Conservation (phyloP, 23 tunicate species). For the Halocynthia aurantium region DNA sequence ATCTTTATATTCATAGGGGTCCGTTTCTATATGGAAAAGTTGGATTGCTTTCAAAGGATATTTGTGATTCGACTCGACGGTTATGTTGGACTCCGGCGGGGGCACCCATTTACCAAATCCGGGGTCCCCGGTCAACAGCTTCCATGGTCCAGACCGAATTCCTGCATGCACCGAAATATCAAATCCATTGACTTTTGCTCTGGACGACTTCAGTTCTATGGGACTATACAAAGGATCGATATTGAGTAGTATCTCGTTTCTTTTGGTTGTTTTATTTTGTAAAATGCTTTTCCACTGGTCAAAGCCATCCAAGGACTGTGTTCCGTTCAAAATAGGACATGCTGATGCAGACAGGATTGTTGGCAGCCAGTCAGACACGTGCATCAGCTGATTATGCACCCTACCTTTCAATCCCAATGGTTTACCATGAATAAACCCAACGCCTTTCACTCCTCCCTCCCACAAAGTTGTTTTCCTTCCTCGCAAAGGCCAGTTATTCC, state of each 20-base stretch:
- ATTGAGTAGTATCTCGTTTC: slow-evolving; percentile 67
- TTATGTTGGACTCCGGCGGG: slow-evolving; percentile 55
- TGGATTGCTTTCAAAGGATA: slow-evolving; percentile 19
- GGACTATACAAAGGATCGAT: slow-evolving; percentile 55
- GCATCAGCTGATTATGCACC: slow-evolving; percentile 48
- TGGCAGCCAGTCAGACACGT: slow-evolving; percentile 93
- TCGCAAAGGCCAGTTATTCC: slow-evolving; percentile 82
- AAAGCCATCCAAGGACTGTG: slow-evolving; percentile 74
- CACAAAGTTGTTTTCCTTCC: slow-evolving; percentile 80
- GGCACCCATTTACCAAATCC: slow-evolving; percentile 56
- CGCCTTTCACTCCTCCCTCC: slow-evolving; percentile 92
- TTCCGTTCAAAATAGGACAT: slow-evolving; percentile 48
- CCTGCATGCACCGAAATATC: slow-evolving; percentile 76
- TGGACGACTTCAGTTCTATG: background rate
- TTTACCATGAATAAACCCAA: slow-evolving; percentile 82
- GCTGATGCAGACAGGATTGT: slow-evolving; percentile 55
- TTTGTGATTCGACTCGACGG: background rate
- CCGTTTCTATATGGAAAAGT: slow-evolving; percentile 58
- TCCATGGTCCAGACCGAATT: slow-evolving; percentile 76
- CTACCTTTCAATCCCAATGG: slow-evolving; percentile 31
- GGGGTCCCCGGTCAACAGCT: slow-evolving; percentile 75
- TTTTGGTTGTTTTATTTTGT: slow-evolving; percentile 20
- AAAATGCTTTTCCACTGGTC: slow-evolving; percentile 72
- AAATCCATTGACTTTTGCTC: slow-evolving; percentile 20
- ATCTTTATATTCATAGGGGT: slow-evolving; percentile 69